Evolutionary conservation across 2,888 invertebrate species (phyloP).

Genomic region (Hirtodrosophila trivittata): DNA sequence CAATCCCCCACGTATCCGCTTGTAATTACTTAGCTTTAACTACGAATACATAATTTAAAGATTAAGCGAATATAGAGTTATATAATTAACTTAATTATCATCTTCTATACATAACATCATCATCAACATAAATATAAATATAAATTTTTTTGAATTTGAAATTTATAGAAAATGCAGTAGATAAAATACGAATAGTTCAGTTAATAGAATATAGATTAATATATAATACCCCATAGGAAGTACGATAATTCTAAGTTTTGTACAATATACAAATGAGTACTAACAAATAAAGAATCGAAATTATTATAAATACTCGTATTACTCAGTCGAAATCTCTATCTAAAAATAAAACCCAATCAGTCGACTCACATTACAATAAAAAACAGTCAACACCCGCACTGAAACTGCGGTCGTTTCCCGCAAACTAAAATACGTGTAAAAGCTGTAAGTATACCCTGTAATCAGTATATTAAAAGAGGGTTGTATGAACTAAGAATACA

Average conservation of each 20-base stretch:
- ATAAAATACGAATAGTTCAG: slow-evolving; percentile 26
- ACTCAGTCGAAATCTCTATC: too few relatives aligned
- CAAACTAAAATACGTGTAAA: too few relatives aligned
- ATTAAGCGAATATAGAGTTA: slow-evolving; percentile 35
- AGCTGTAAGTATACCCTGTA: too few relatives aligned
- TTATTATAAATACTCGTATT: slow-evolving; percentile 14
- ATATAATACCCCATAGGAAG: slow-evolving; percentile 53
- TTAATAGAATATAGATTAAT: slow-evolving; percentile 44
- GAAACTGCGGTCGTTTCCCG: too few relatives aligned
- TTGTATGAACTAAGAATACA: too few relatives aligned
- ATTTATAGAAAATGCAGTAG: slow-evolving; percentile 44
- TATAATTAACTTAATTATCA: slow-evolving; percentile 16
- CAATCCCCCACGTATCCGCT: slow-evolving; percentile 39
- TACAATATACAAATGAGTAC: slow-evolving; percentile 65
- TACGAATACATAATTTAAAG: slow-evolving; percentile 53
- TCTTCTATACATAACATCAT: slow-evolving; percentile 20
- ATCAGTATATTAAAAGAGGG: too few relatives aligned
- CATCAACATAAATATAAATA: slow-evolving; percentile 17
- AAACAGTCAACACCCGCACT: too few relatives aligned
- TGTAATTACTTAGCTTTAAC: slow-evolving; percentile 76
- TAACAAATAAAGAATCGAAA: slow-evolving; percentile 64
- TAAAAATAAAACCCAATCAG: too few relatives aligned
- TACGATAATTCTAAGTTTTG: slow-evolving; percentile 54
- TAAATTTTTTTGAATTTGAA: slow-evolving; percentile 20
- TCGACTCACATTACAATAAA: too few relatives aligned